These are phyloP conservation scores for Luehdorfia chinensis DNA, from an alignment of 1,140 invertebrate genomes.

Conservation along the genomic window DNA sequence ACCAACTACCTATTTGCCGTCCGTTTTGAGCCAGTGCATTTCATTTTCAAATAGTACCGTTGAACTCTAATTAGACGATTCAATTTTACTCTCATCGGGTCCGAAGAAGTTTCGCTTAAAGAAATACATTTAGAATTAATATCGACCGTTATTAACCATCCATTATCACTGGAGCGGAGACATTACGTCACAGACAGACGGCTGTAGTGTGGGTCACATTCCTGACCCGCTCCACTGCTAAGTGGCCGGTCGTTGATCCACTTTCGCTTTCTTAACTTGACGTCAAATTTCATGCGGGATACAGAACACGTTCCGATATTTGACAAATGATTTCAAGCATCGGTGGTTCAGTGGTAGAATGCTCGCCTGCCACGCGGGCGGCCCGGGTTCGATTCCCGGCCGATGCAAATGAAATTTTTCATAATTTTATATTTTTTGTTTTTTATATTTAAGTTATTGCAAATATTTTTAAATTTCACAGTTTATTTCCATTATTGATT, in stretches of 20 bases:
- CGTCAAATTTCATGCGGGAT: neutral
- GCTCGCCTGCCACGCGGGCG: conserved; percentile 18
- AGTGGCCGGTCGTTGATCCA: neutral
- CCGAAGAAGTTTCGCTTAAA: no score
- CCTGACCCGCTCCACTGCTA: neutral
- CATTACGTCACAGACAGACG: conserved; percentile 4
- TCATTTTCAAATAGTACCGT: no score
- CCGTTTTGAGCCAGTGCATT: no score
- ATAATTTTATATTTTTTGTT: neutral
- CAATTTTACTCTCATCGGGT: no score
- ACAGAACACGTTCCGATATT: neutral
- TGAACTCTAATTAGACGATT: no score
- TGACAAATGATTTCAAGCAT: neutral
- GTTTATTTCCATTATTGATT: no score
- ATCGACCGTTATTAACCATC: no score
- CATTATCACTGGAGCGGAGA: neutral
- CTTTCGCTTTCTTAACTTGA: neutral
- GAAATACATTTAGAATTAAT: no score
- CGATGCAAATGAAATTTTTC: conserved; percentile 6
- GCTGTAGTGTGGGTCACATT: neutral
- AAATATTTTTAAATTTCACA: no score
- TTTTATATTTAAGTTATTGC: no score
- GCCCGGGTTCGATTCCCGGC: conserved; percentile 18
- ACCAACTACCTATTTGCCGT: no score
- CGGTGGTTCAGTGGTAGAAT: conserved; percentile 17